These are phyloP conservation scores for Neocrepidodera transversa DNA, from an alignment of 2,888 invertebrate species.

Conservation along the genomic window DNA sequence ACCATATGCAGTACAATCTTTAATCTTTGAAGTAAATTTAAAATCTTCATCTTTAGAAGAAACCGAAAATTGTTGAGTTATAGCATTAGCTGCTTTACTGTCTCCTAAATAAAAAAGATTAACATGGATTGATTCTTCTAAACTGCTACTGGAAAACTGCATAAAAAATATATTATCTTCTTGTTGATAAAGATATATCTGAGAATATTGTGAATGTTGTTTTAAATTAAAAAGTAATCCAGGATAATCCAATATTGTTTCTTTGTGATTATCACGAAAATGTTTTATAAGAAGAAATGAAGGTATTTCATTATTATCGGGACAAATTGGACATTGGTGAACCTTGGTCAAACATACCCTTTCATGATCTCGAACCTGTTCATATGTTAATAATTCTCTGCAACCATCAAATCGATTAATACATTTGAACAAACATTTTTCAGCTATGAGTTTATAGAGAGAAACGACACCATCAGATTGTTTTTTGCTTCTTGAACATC, in stretches of 20 bases:
- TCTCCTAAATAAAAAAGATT: constrained; percentile 11
- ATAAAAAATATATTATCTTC: constrained; percentile 21
- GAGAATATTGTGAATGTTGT: not conserved
- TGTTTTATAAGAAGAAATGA: constrained; percentile 18
- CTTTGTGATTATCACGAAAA: constrained; percentile 14
- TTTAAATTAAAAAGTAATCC: constrained; percentile 4
- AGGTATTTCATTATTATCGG: not conserved
- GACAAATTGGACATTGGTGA: constrained; percentile 28
- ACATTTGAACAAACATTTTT: constrained; percentile 32
- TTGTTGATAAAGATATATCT: constrained; percentile 13
- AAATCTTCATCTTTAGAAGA: constrained; percentile 1
- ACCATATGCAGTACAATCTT: constrained; percentile 9
- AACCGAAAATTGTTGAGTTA: constrained; percentile 19
- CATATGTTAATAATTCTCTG: constrained; percentile 25
- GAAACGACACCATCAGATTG: constrained; percentile 29
- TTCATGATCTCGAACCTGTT: constrained; percentile 32
- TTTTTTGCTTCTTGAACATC: constrained; percentile 27
- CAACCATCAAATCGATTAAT: constrained; percentile 36
- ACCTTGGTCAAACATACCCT: constrained; percentile 21
- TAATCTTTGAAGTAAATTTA: constrained; percentile 1
- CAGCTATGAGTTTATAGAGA: constrained; percentile 24
- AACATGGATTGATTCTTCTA: constrained; percentile 2
- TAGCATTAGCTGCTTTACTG: constrained; percentile 6
- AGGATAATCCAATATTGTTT: constrained; percentile 6
- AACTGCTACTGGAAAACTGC: not conserved